Percentiles rank a stretch among this genome's conserved stretches.
These are phyloP conservation scores for Chionodraco myersi DNA, from an alignment of 2,113 vertebrate species.

Conservation along the genomic window DNA sequence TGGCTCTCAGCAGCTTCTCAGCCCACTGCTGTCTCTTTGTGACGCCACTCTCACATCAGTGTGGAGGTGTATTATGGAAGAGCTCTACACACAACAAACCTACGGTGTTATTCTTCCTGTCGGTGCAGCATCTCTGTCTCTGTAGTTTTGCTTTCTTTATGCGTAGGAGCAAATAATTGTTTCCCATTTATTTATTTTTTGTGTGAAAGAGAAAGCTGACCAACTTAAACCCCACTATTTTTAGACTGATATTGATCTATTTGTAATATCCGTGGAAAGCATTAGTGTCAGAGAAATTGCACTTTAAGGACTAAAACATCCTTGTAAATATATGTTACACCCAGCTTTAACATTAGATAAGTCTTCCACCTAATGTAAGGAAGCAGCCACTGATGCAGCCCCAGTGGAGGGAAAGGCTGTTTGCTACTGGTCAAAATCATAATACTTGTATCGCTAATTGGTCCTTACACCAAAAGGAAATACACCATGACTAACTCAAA, in stretches of 20 bases:
- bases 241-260: conserved; percentile 15
- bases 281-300: neutral
- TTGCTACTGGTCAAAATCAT: neutral
- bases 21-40: conserved; percentile 57
- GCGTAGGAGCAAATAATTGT: neutral
- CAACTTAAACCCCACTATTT: conserved; percentile 4
- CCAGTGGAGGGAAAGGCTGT: too few species aligned
- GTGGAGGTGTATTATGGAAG: conserved; percentile 57
- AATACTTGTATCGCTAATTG: too few species aligned
- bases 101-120: conserved; percentile 1
- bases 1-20: conserved; percentile 46
- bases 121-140: neutral
- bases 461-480: too few species aligned
- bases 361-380: neutral
- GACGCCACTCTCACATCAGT: conserved; percentile 50
- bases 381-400: neutral
- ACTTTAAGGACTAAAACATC: neutral
- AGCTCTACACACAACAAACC: conserved; percentile 46
- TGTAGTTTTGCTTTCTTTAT: conserved; percentile 9
- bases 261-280: neutral
- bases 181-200: neutral
- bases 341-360: neutral
- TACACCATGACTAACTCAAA: too few species aligned
- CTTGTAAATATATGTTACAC: conserved; percentile 2
- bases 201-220: neutral